These are phyloP conservation scores for Odiellus spinosus DNA, from an alignment of 2,888 invertebrate genomes.

Conservation along the genomic window DNA sequence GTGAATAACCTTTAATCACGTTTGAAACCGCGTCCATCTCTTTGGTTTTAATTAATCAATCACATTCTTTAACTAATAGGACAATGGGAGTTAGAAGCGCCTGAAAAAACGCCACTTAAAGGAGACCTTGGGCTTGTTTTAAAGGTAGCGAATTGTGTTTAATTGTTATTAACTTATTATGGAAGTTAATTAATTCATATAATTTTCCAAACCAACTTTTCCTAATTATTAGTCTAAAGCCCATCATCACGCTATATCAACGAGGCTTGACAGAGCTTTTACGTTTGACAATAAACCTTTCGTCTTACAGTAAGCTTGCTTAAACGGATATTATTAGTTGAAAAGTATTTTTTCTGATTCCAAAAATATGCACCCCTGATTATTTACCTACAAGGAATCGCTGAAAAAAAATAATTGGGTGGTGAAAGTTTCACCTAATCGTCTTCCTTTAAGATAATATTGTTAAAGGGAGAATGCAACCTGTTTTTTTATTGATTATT, in stretches of 20 bases:
- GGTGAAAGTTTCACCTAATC: too few relatives aligned
- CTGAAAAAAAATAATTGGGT: too few relatives aligned
- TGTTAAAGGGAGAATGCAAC: too few relatives aligned
- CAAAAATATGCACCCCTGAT: too few relatives aligned
- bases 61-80: constrained; percentile 34
- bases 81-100: constrained; percentile 56
- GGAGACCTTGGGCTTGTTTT: constrained; percentile 76
- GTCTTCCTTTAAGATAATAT: too few relatives aligned
- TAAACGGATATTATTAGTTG: too few relatives aligned
- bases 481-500: too few relatives aligned
- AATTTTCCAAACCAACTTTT: too few relatives aligned
- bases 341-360: too few relatives aligned
- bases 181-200: constrained; percentile 3
- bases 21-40: background rate
- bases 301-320: constrained; percentile 59
- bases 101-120: constrained; percentile 53
- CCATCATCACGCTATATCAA: constrained; percentile 84
- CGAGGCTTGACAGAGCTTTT: constrained; percentile 59
- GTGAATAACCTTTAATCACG: constrained; percentile 3
- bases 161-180: too few relatives aligned
- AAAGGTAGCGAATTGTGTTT: constrained; percentile 37
- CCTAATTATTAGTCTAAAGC: constrained; percentile 52
- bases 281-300: constrained; percentile 61
- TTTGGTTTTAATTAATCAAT: background rate
- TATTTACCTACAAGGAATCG: too few relatives aligned